Evolutionary conservation across 2,888 invertebrate species (phyloP).

Genomic region (Catocala sponsa): DNA sequence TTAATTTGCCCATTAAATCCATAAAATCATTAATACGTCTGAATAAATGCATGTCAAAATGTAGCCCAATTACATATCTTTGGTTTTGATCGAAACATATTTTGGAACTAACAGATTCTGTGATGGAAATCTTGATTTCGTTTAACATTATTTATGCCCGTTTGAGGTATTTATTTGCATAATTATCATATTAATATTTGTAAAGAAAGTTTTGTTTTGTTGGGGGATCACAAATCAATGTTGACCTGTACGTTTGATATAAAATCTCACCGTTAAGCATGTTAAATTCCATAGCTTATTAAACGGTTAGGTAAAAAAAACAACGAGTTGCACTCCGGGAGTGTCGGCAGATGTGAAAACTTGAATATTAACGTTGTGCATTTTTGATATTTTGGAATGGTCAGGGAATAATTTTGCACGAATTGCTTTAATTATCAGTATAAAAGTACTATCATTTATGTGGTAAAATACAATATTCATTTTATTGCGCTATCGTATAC

Average conservation of each 20-base stretch:
- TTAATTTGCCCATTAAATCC: slow-evolving; percentile 21
- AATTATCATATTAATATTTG: slow-evolving; percentile 8
- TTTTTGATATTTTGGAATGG: no score
- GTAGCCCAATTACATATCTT: slow-evolving; percentile 13
- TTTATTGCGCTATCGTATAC: no score
- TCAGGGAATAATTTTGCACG: no score
- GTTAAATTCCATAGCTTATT: no score
- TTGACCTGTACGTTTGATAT: neutral
- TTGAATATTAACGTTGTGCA: no score
- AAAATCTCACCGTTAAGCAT: no score
- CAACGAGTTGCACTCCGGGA: no score
- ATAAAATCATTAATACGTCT: slow-evolving; percentile 9
- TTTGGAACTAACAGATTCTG: slow-evolving; percentile 1
- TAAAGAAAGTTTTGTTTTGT: slow-evolving; percentile 1
- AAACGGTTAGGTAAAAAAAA: no score
- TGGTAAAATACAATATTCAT: no score
- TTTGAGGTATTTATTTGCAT: slow-evolving; percentile 8
- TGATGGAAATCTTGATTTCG: slow-evolving; percentile 5
- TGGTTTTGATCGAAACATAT: slow-evolving; percentile 12
- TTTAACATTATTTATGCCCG: slow-evolving; percentile 5
- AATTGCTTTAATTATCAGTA: no score
- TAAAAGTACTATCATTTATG: no score
- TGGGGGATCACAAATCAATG: neutral
- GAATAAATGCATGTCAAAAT: slow-evolving; percentile 23
- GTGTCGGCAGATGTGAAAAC: no score